phyloP scores from a whole-genome alignment of 2,797 vertebrate species.

The Pangasius larnaudii region DNA sequence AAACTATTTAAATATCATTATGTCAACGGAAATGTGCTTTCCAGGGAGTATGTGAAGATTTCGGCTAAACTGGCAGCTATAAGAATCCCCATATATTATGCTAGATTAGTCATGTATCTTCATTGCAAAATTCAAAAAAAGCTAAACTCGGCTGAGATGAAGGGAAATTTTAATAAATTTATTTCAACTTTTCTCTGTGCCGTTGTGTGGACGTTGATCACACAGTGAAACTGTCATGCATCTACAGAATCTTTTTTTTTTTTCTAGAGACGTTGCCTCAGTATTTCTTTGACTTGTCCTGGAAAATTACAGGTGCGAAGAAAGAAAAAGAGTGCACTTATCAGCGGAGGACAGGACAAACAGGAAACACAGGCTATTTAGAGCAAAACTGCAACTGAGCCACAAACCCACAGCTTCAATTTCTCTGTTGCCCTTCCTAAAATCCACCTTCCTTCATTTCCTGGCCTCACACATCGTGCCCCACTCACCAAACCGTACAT shows the following conservation, averaged over 20 bases:
- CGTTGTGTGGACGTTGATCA: background rate
- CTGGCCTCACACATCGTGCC: background rate
- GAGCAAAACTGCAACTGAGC: background rate
- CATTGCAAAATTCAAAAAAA: background rate
- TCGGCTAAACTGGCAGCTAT: background rate
- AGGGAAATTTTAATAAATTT: background rate
- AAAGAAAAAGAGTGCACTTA: background rate
- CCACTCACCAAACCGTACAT: background rate
- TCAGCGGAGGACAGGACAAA: background rate
- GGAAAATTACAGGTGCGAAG: background rate
- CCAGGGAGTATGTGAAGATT: no score
- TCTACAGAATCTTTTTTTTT: background rate
- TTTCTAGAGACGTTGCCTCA: background rate
- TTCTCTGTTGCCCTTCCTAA: background rate
- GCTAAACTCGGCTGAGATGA: background rate
- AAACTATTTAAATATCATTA: background rate
- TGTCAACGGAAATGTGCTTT: background rate
- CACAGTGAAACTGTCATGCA: background rate
- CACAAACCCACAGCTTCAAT: background rate
- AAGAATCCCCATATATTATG: background rate
- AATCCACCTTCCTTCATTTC: slow-evolving; percentile 9
- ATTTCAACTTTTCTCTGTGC: background rate
- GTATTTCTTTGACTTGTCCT: background rate
- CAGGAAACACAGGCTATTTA: slow-evolving; percentile 4
- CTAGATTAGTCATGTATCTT: background rate